Percentiles rank a stretch among this genome's conserved stretches.
Conservation (phyloP, 2,113 vertebrate genomes). For the Macrotus californicus region DNA sequence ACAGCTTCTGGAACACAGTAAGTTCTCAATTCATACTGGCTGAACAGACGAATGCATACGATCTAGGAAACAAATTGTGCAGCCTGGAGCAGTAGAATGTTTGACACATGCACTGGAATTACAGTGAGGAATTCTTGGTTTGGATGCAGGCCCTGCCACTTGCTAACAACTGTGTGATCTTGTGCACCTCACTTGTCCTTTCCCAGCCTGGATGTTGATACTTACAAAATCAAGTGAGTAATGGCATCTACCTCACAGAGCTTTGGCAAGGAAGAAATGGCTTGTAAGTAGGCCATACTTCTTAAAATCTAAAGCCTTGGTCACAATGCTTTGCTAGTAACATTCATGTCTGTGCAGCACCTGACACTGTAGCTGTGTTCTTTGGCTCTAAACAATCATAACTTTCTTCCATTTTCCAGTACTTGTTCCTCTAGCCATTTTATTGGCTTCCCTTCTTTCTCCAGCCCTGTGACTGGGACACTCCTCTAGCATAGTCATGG, state of each 20-base stretch:
- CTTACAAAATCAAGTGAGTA: not conserved
- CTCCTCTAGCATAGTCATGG: not conserved
- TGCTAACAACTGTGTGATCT: not conserved
- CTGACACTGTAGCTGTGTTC: not conserved
- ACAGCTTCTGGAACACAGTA: not conserved
- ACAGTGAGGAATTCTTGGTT: no score
- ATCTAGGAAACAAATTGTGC: not conserved
- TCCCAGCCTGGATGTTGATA: not conserved
- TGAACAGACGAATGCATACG: not conserved
- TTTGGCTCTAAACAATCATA: not conserved
- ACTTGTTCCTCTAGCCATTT: not conserved
- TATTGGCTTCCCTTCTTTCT: not conserved
- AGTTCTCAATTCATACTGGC: not conserved
- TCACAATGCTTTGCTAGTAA: not conserved
- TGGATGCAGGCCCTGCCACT: no score
- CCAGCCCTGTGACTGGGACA: not conserved
- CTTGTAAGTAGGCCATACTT: not conserved
- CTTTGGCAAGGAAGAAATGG: not conserved
- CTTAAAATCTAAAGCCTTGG: not conserved
- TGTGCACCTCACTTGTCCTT: not conserved
- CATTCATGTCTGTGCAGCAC: not conserved
- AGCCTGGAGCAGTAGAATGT: not conserved
- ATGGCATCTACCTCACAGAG: not conserved
- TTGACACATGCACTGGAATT: rapidly evolving
- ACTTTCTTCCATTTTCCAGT: not conserved